These are phyloP conservation scores for Radopholus similis DNA, from an alignment of 1,140 invertebrate genomes.

Conservation along the genomic window DNA sequence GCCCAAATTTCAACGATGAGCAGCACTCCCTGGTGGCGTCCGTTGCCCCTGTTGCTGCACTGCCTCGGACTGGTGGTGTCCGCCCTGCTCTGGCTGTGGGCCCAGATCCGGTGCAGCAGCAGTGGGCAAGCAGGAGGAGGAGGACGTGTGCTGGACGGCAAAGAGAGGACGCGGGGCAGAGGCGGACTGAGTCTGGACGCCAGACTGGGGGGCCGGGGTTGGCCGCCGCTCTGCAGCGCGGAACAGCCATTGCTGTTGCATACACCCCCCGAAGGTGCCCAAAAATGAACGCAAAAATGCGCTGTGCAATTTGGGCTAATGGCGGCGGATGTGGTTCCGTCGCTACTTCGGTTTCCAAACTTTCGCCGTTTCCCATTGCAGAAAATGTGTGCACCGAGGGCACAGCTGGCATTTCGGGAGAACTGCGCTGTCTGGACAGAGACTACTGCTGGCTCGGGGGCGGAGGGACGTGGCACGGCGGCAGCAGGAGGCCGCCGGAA, in stretches of 20 bases:
- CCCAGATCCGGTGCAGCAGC: too few species aligned
- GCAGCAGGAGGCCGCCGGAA: background rate
- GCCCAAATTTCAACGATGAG: background rate
- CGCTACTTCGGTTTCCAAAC: too few species aligned
- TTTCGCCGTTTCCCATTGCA: too few species aligned
- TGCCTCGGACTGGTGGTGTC: background rate
- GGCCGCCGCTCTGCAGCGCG: background rate
- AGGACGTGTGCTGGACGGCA: background rate
- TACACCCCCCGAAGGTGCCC: slow-evolving; percentile 2
- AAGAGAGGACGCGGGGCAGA: background rate
- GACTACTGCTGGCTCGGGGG: background rate
- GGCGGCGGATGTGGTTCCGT: too few species aligned
- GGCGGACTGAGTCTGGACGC: background rate
- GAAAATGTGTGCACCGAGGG: background rate
- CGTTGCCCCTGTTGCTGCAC: slow-evolving; percentile 1
- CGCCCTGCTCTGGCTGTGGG: background rate
- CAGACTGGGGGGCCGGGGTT: background rate
- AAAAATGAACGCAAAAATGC: too few species aligned
- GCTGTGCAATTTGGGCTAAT: too few species aligned
- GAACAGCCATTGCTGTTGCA: background rate
- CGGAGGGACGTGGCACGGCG: background rate
- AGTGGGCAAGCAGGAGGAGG: too few species aligned
- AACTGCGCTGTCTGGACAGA: slow-evolving; percentile 11
- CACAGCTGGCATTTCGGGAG: background rate
- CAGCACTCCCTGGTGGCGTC: slow-evolving; percentile 5